phyloP scores from a whole-genome alignment of 2,888 invertebrate species.

The Spialia ferax region DNA sequence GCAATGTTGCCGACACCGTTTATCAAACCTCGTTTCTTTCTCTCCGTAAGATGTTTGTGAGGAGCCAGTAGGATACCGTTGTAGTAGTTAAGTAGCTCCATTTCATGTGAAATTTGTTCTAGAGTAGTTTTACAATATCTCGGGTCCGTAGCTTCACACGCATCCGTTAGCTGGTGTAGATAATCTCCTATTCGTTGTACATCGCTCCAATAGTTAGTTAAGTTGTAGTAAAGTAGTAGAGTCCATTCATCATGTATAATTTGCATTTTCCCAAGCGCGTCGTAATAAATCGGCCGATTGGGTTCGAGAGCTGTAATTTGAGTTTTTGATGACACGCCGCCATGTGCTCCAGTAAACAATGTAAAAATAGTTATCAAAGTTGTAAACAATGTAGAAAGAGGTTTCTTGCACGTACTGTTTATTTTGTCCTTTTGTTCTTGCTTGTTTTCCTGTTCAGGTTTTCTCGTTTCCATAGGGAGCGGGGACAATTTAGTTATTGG shows the following conservation, averaged over 20 bases:
- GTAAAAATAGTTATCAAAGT: neutral
- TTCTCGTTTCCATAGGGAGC: no score
- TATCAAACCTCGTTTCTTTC: neutral
- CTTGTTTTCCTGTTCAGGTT: no score
- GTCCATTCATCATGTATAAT: neutral
- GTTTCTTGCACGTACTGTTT: neutral
- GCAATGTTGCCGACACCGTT: neutral
- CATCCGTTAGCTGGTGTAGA: neutral
- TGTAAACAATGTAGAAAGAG: neutral
- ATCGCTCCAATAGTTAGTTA: neutral
- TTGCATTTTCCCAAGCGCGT: neutral
- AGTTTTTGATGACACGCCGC: neutral
- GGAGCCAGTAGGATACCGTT: neutral
- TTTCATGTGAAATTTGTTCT: neutral
- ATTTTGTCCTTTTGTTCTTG: neutral
- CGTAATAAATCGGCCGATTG: neutral
- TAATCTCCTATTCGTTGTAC: neutral
- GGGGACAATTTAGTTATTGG: neutral
- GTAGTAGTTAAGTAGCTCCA: neutral
- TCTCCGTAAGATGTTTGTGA: neutral
- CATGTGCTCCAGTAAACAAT: neutral
- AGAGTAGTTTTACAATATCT: neutral
- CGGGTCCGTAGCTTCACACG: neutral
- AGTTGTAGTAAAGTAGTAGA: neutral
- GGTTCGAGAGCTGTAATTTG: neutral